These are phyloP conservation scores for Dorcus hopei DNA, from an alignment of 2,888 invertebrate species.

Conservation along the genomic window DNA sequence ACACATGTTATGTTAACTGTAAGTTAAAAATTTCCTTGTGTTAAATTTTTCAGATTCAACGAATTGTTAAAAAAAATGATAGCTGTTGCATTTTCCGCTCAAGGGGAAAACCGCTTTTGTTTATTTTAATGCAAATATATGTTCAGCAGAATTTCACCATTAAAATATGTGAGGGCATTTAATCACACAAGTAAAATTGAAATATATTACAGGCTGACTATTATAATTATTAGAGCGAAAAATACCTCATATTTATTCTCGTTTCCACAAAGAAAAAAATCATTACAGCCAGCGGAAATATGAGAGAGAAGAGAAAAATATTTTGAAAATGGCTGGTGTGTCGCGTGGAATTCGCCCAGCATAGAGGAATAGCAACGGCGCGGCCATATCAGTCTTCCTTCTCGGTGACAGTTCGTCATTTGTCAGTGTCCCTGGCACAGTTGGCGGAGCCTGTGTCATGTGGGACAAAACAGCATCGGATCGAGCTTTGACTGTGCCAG, in stretches of 20 bases:
- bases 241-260: conserved; percentile 46
- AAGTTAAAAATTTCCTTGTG: too few relatives aligned
- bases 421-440: conserved; percentile 53
- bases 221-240: conserved; percentile 47
- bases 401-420: conserved; percentile 55
- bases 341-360: conserved; percentile 45
- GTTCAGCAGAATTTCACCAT: neutral
- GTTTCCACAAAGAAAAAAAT: conserved; percentile 39
- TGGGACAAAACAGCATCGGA: conserved; percentile 52
- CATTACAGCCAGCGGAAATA: conserved; percentile 36
- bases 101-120: neutral
- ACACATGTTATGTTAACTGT: too few relatives aligned
- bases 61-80: too few relatives aligned
- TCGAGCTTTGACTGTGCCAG: conserved; percentile 43
- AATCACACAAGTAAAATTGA: conserved; percentile 43
- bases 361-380: conserved; percentile 48
- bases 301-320: conserved; percentile 29
- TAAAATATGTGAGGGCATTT: conserved; percentile 15
- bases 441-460: conserved; percentile 51
- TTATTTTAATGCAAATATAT: neutral
- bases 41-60: too few relatives aligned
- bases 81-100: too few relatives aligned
- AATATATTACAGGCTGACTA: conserved; percentile 45
- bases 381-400: conserved; percentile 55
- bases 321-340: conserved; percentile 46